These are phyloP conservation scores for Hypsibius dujardini DNA, from an alignment of 1,140 invertebrate genomes.

Conservation along the genomic window DNA sequence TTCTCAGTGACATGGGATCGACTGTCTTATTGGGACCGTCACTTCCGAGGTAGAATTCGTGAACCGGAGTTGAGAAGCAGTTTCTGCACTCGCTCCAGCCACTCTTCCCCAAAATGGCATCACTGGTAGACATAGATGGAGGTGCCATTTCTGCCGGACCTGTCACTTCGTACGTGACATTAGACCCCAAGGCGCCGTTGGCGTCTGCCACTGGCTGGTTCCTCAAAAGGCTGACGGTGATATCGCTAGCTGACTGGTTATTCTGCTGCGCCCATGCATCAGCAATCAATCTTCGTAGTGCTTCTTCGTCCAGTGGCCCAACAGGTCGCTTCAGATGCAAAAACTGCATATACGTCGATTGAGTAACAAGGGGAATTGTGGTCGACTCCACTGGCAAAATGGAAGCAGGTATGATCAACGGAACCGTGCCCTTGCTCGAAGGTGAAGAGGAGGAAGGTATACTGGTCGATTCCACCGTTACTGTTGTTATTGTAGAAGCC, in stretches of 20 bases:
- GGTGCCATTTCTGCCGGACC: background rate
- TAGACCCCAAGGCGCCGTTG: background rate
- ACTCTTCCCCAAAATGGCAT: background rate
- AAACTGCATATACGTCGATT: background rate
- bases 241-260: background rate
- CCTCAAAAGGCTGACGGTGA: background rate
- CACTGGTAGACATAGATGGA: background rate
- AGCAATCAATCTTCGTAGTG: background rate
- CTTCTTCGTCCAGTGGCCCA: background rate
- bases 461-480: background rate
- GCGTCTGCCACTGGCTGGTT: background rate
- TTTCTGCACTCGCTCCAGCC: background rate
- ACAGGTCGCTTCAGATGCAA: background rate
- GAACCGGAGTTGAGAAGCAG: background rate
- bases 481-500: background rate
- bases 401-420: too few species aligned
- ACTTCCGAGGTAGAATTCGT: background rate
- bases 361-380: too few species aligned
- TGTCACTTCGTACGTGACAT: background rate
- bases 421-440: background rate
- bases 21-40: background rate
- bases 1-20: background rate
- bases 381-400: too few species aligned
- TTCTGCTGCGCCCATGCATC: background rate
- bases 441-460: background rate